phyloP scores from a whole-genome alignment of 2,888 invertebrate species.

The Drosophila paranaensis region DNA sequence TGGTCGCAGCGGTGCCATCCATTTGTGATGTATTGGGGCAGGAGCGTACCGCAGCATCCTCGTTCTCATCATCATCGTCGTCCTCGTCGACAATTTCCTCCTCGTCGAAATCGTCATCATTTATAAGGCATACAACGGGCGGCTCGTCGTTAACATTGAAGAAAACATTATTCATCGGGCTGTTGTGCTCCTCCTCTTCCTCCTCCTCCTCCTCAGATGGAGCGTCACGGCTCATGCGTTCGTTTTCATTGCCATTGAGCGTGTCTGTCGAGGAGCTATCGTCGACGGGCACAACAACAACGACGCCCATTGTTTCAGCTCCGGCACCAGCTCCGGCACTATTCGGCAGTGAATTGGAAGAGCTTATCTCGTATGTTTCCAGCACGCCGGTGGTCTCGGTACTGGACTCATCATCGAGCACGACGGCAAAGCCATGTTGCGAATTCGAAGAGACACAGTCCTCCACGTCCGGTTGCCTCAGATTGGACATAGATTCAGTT shows the following conservation, averaged over 20 bases:
- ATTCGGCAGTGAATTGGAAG: slow-evolving; percentile 77
- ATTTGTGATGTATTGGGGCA: slow-evolving; percentile 68
- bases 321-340: slow-evolving; percentile 48
- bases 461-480: slow-evolving; percentile 70
- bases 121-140: slow-evolving; percentile 78
- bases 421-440: slow-evolving; percentile 78
- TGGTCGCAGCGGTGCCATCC: slow-evolving; percentile 25
- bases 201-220: slow-evolving; percentile 19
- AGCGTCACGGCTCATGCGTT: slow-evolving; percentile 15
- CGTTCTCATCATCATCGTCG: slow-evolving; percentile 49
- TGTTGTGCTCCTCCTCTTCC: slow-evolving; percentile 19
- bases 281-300: slow-evolving; percentile 73
- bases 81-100: slow-evolving; percentile 60
- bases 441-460: slow-evolving; percentile 77
- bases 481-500: slow-evolving; percentile 77
- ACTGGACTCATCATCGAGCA: slow-evolving; percentile 80
- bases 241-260: slow-evolving; percentile 60
- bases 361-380: slow-evolving; percentile 80
- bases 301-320: slow-evolving; percentile 49
- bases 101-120: slow-evolving; percentile 78
- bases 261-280: slow-evolving; percentile 80
- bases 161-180: slow-evolving; percentile 49
- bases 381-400: slow-evolving; percentile 75
- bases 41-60: slow-evolving; percentile 31
- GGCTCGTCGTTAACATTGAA: slow-evolving; percentile 60